These are phyloP conservation scores for Enteromius unitaeniatus DNA, from an alignment of 2,797 vertebrate species.

Conservation along the genomic window DNA sequence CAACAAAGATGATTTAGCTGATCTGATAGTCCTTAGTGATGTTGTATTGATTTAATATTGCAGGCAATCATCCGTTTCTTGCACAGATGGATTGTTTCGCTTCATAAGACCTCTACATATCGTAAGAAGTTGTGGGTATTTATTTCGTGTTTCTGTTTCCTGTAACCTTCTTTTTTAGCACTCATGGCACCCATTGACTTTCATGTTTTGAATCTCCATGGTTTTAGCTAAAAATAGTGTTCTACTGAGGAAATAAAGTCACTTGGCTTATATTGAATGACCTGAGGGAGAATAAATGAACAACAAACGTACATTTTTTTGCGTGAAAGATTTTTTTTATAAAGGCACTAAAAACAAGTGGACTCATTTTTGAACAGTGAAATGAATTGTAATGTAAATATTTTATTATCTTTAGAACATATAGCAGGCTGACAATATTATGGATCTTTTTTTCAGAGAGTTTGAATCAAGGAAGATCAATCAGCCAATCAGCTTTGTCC, in stretches of 20 bases:
- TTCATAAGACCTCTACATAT: not conserved
- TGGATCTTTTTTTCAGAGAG: not conserved
- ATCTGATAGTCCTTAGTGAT: not conserved
- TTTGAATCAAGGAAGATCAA: not conserved
- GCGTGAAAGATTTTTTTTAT: not conserved
- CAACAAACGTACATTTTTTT: not conserved
- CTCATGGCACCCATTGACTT: not conserved
- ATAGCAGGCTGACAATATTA: not conserved
- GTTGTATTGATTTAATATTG: not conserved
- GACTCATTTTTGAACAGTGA: not conserved
- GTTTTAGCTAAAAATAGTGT: not conserved
- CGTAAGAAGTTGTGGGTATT: not conserved
- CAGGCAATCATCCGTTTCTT: not conserved
- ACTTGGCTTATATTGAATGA: not conserved
- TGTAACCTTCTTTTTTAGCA: not conserved
- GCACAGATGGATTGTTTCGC: not conserved
- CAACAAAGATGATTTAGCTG: not conserved
- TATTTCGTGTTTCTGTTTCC: not conserved
- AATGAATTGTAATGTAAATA: not conserved
- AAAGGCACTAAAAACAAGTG: not conserved
- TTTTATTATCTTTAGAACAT: not conserved
- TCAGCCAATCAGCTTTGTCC: not conserved
- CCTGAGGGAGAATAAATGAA: not conserved
- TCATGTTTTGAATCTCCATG: not conserved
- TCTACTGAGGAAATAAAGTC: not conserved